Conservation (phyloP, 2,797 vertebrate species). For the Glossophaga mutica region DNA sequence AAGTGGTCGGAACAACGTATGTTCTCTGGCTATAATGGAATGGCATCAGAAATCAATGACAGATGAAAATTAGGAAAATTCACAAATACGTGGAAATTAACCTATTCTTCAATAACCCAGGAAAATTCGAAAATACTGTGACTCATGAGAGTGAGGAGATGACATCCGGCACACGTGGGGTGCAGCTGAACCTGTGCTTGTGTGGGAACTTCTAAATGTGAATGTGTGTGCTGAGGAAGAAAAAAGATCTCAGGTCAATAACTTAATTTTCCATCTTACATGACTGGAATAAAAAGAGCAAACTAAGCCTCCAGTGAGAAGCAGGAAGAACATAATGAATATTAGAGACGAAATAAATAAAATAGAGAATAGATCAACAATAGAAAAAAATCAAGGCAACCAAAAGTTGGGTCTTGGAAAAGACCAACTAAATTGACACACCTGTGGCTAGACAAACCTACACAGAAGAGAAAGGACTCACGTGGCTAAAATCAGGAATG, state of each 20-base stretch:
- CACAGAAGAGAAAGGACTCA: neutral
- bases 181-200: neutral
- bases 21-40: neutral
- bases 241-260: neutral
- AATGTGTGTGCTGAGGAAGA: neutral
- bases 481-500: neutral
- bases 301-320: neutral
- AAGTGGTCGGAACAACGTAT: neutral
- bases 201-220: neutral
- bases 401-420: neutral
- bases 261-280: neutral
- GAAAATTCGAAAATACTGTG: neutral
- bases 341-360: neutral
- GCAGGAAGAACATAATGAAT: neutral
- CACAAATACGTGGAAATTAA: neutral
- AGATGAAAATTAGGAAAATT: neutral
- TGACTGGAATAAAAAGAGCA: neutral
- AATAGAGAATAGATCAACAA: neutral
- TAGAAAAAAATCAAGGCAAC: neutral
- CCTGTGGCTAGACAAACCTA: neutral
- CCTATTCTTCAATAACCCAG: neutral
- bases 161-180: neutral
- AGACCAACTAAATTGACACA: neutral
- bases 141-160: neutral
- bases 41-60: neutral